These are phyloP conservation scores for Nymphalis io DNA, from an alignment of 1,140 invertebrate genomes.

Conservation along the genomic window DNA sequence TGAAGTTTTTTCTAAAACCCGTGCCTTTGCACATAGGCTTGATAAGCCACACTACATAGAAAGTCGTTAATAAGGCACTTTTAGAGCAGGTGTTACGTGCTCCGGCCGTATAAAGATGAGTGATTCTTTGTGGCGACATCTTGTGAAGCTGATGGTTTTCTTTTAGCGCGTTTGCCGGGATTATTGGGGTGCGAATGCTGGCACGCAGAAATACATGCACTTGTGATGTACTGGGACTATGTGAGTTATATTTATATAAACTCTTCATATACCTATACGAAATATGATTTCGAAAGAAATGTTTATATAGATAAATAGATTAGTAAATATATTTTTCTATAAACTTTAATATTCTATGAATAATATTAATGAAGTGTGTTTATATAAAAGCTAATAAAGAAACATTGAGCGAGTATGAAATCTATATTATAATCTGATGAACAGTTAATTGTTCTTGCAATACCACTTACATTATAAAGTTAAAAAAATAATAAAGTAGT, in stretches of 20 bases:
- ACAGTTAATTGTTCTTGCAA: too few species aligned
- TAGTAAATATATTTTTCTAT: too few species aligned
- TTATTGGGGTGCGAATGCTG: conserved; percentile 38
- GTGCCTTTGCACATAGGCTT: conserved; percentile 64
- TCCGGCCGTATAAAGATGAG: conserved; percentile 54
- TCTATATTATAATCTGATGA: too few species aligned
- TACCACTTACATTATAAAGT: neutral
- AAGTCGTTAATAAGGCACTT: conserved; percentile 76
- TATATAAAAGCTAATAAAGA: too few species aligned
- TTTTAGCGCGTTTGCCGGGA: conserved; percentile 55
- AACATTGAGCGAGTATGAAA: too few species aligned
- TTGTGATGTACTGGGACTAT: neutral
- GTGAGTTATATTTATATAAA: neutral
- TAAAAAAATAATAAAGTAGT: neutral
- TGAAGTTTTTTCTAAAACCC: conserved; percentile 71
- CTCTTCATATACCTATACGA: neutral
- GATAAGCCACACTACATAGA: conserved; percentile 74
- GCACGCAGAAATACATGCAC: conserved; percentile 20
- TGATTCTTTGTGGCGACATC: conserved; percentile 57
- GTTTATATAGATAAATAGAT: too few species aligned
- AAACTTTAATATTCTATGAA: too few species aligned
- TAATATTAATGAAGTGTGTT: too few species aligned
- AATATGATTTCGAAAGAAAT: too few species aligned
- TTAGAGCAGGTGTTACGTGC: conserved; percentile 69
- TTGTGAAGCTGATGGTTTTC: conserved; percentile 55